phyloP scores from a whole-genome alignment of 2,888 invertebrate genomes.

The Lepeophtheirus nordmannii region DNA sequence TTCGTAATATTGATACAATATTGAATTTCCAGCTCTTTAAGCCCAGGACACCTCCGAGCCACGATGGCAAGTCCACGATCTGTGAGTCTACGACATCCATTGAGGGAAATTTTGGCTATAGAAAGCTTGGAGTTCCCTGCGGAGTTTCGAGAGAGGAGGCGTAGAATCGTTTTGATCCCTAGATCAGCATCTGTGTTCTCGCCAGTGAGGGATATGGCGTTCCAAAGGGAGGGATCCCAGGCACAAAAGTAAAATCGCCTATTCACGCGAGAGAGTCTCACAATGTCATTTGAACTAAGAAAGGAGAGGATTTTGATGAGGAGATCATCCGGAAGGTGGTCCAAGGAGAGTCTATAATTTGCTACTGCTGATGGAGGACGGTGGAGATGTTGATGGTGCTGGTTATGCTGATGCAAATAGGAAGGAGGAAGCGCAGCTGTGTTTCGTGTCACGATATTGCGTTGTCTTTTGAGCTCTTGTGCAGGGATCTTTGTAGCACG shows the following conservation, averaged over 20 bases:
- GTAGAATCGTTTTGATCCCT: constrained; percentile 36
- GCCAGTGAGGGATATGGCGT: constrained; percentile 47
- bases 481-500: constrained; percentile 20
- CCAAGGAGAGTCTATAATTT: constrained; percentile 35
- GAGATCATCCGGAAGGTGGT: constrained; percentile 49
- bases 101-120: constrained; percentile 49
- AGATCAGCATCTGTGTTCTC: constrained; percentile 47
- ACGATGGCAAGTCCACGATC: constrained; percentile 59
- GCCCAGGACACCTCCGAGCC: constrained; percentile 60
- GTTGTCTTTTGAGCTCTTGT: neutral
- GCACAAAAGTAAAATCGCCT: constrained; percentile 56
- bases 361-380: neutral
- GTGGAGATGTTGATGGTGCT: neutral
- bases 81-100: constrained; percentile 53
- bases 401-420: too few relatives aligned
- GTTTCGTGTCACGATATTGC: constrained; percentile 8
- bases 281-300: constrained; percentile 51
- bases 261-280: constrained; percentile 54
- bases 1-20: constrained; percentile 58
- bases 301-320: constrained; percentile 53
- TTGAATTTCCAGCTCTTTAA: constrained; percentile 62
- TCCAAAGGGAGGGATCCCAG: constrained; percentile 63
- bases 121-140: constrained; percentile 28
- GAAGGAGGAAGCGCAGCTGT: neutral
- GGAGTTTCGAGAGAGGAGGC: constrained; percentile 33